Evolutionary conservation across 2,797 vertebrate species (phyloP).

Genomic region (Dermochelys coriacea): DNA sequence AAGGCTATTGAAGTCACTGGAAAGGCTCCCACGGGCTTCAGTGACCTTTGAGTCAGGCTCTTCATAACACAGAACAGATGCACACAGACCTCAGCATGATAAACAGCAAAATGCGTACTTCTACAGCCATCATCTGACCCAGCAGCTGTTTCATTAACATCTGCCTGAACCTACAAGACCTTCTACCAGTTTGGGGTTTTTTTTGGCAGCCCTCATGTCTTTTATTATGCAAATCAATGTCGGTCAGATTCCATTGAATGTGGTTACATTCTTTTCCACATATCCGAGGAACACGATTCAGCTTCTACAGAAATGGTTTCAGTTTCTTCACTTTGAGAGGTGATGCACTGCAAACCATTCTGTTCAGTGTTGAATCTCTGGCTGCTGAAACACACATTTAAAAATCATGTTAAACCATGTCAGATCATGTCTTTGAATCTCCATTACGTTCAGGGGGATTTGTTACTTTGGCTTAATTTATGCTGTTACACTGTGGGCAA

Average conservation of each 20-base stretch:
- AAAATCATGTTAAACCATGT: conserved; percentile 7
- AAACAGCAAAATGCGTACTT: conserved; percentile 36
- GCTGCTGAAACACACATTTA: conserved; percentile 3
- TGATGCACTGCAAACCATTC: not conserved
- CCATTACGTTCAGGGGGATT: not conserved
- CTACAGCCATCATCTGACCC: conserved; percentile 19
- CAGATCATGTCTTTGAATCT: not conserved
- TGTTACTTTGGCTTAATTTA: conserved; percentile 8
- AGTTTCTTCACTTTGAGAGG: not conserved
- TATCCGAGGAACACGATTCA: not conserved
- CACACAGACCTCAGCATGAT: not conserved
- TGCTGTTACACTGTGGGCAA: not conserved
- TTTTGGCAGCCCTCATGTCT: not conserved
- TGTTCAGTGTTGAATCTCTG: not conserved
- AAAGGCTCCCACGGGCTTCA: not conserved
- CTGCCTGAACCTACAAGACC: conserved; percentile 31
- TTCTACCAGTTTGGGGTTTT: conserved; percentile 5
- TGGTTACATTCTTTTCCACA: conserved; percentile 31
- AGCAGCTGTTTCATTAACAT: conserved; percentile 61
- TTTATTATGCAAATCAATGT: not conserved
- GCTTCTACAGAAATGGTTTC: not conserved
- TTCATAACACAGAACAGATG: not conserved
- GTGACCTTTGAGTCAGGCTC: conserved; percentile 1
- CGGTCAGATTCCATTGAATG: not conserved
- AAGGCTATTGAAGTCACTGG: not conserved